Evolutionary conservation across 1,140 invertebrate genomes (phyloP), one percentile per base, ranked within the genome.

Genomic region (Cotesia vestalis): DNA sequence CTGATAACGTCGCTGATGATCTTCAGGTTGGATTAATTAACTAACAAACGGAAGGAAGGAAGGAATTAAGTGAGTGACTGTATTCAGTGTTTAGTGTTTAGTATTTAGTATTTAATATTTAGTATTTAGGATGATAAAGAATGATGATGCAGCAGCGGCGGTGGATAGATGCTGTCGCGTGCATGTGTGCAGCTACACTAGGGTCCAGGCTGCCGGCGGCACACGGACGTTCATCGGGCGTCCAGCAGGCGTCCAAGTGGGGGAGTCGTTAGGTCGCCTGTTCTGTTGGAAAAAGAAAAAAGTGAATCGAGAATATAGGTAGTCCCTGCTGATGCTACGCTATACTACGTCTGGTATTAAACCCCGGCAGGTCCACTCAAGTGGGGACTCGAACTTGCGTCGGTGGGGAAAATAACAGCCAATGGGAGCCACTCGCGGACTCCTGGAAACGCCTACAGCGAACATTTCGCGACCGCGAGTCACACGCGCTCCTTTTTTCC

Each of bases 171-270:
- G 85, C 81, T 86, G 80, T 85, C 85, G 84, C 85, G 81, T 86
- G 83, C 84, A 87, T 86, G 86, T 85, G 84, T 85, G 83, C 85
- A 86, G 85, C 84, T 81, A 86, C 81, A 84, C 83, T 83, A 84
- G 78, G 73, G 76, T 72, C 78, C 74, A 77, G 73, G 77, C 81
- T 75, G 78, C 77, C 63, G 77, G 71, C 77, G 75, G 78, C 76
- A 78, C 78, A 80, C 78, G 76, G 78, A 79, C 77, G 78, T 68
- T 78, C 73, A 73, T 63, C 76, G 79, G 73, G 75, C 76, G 78
- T 76, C 77, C 70, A 76, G 77, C 70, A 51, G 60, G 67, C 59
- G 64, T 66, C 72, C 72, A 77, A 76, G 81, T 80, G 80, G 79
- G 81, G 81, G 80, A 81, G 79, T 81, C 76, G 77, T 74, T 62